Percentiles rank a stretch among this genome's conserved stretches.
Evolutionary conservation across 1,140 invertebrate species (phyloP).

Genomic region (Cotesia typhae): DNA sequence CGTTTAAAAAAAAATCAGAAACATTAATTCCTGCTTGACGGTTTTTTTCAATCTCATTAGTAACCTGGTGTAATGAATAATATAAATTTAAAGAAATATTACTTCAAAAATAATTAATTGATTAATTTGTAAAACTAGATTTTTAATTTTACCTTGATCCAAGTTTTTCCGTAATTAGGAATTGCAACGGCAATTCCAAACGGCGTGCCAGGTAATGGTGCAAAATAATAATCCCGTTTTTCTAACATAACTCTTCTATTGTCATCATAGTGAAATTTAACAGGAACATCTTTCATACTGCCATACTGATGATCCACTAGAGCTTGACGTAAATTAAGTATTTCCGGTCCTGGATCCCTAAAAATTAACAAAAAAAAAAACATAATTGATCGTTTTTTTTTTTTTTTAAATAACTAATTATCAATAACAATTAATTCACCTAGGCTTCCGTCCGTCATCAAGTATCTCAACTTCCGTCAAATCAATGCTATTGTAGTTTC

Average conservation of each 20-base stretch:
- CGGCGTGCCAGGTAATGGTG: slow-evolving; percentile 81
- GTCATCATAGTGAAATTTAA: slow-evolving; percentile 83
- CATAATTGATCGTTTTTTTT: neutral
- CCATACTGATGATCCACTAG: slow-evolving; percentile 78
- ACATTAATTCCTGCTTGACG: slow-evolving; percentile 73
- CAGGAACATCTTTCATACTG: slow-evolving; percentile 72
- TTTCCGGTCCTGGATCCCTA: slow-evolving; percentile 60
- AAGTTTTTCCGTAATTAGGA: slow-evolving; percentile 82
- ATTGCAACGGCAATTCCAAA: slow-evolving; percentile 86
- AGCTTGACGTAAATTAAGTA: slow-evolving; percentile 71
- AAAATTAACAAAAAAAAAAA: slow-evolving; percentile 8
- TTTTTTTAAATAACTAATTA: slow-evolving; percentile 5
- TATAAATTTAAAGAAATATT: no score
- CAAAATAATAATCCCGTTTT: slow-evolving; percentile 85
- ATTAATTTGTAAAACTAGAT: neutral
- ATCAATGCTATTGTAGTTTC: slow-evolving; percentile 96
- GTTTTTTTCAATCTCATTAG: slow-evolving; percentile 74
- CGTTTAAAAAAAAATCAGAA: slow-evolving; percentile 73
- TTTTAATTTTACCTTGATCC: slow-evolving; percentile 68
- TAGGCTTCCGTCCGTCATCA: slow-evolving; percentile 71
- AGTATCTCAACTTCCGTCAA: slow-evolving; percentile 93
- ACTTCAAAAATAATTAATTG: no score
- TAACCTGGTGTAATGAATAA: slow-evolving; percentile 56
- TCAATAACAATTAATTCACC: slow-evolving; percentile 47
- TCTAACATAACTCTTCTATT: slow-evolving; percentile 84